Conservation (phyloP, 1,140 invertebrate genomes). For the Euwallacea fornicatus region DNA sequence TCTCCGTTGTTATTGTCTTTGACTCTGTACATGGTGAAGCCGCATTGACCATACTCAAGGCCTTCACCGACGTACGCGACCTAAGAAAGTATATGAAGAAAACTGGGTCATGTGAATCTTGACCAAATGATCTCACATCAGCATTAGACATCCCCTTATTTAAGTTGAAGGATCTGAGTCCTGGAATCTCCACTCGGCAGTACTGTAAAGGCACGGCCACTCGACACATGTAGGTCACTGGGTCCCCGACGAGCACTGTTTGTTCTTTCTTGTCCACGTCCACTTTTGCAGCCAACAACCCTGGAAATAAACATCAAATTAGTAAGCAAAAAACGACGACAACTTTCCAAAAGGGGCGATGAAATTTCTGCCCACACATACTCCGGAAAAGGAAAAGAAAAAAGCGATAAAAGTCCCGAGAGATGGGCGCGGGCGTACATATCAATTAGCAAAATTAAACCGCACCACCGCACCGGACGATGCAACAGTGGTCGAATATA, state of each 20-base stretch:
- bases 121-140: constrained; percentile 39
- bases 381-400: background rate
- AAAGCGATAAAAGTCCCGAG: background rate
- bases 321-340: background rate
- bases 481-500: constrained; percentile 29
- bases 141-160: constrained; percentile 41
- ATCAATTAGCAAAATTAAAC: constrained; percentile 30
- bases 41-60: constrained; percentile 66
- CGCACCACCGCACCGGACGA: background rate
- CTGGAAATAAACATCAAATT: constrained; percentile 39
- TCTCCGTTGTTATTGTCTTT: constrained; percentile 67
- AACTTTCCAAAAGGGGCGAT: no score
- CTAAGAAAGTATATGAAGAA: constrained; percentile 10
- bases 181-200: constrained; percentile 55
- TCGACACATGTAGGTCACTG: constrained; percentile 57
- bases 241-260: constrained; percentile 54
- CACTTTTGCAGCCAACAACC: constrained; percentile 45
- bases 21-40: constrained; percentile 64
- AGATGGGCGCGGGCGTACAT: constrained; percentile 2
- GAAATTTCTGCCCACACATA: no score
- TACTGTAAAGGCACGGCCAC: constrained; percentile 58
- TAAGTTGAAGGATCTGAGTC: constrained; percentile 45
- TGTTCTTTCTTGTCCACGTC: constrained; percentile 56
- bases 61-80: constrained; percentile 61
- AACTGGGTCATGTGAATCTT: background rate